Evolutionary conservation across 2,888 invertebrate species (phyloP).

Genomic region (Neoitamus cyanurus): DNA sequence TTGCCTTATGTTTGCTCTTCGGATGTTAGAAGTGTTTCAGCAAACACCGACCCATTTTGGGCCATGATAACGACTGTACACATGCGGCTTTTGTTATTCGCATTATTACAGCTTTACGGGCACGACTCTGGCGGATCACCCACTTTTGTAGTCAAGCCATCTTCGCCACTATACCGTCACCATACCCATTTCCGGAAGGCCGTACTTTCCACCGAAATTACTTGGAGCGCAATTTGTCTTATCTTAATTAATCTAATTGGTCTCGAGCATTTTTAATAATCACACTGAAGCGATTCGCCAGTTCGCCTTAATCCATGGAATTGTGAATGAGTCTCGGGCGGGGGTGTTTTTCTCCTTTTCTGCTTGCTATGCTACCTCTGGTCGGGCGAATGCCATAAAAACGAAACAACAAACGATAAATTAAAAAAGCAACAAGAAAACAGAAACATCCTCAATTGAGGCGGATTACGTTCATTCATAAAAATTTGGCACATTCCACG

Average conservation of each 20-base stretch:
- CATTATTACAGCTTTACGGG: background rate
- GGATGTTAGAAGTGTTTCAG: background rate
- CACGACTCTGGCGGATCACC: background rate
- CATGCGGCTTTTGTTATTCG: background rate
- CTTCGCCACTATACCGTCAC: background rate
- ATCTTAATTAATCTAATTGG: conserved; percentile 39
- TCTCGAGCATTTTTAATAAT: conserved; percentile 36
- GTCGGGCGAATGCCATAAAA: background rate
- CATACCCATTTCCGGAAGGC: conserved; percentile 2
- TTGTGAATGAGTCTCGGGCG: background rate
- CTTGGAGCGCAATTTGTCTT: conserved; percentile 25
- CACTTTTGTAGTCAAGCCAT: background rate
- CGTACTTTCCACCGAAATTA: background rate
- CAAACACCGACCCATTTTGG: background rate
- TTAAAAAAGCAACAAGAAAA: background rate
- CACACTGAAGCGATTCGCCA: conserved; percentile 17
- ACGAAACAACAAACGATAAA: background rate
- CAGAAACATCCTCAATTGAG: conserved; percentile 31
- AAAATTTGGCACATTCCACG: conserved; percentile 50
- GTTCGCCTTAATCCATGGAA: background rate
- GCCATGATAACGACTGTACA: background rate
- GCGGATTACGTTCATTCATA: conserved; percentile 51
- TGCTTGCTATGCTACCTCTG: background rate
- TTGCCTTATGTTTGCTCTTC: background rate
- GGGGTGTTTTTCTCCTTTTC: background rate